Evolutionary conservation across 2,113 vertebrate species (phyloP).

Genomic region (Podilymbus podiceps): DNA sequence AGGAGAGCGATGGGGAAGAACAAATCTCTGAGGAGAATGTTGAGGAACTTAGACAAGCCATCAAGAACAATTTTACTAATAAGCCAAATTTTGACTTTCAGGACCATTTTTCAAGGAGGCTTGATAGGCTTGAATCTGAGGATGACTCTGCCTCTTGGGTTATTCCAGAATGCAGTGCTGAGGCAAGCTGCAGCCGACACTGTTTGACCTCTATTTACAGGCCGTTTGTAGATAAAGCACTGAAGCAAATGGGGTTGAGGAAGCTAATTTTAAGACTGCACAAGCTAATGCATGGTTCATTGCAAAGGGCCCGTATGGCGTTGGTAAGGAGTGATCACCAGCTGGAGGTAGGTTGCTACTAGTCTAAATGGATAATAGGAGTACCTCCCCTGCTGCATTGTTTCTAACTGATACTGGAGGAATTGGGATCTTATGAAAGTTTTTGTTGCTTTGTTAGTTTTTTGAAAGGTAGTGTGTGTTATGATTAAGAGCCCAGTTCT

Average conservation of each 20-base stretch:
- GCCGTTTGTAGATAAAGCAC: slow-evolving; percentile 98
- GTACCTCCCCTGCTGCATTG: background rate
- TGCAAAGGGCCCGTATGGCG: slow-evolving; percentile 90
- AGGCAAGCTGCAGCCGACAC: slow-evolving; percentile 73
- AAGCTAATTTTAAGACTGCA: slow-evolving; percentile 96
- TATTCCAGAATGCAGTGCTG: slow-evolving; percentile 56
- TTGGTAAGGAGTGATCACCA: slow-evolving; percentile 83
- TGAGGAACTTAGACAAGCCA: slow-evolving; percentile 40
- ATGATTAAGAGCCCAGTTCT: background rate
- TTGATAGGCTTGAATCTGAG: slow-evolving; percentile 82
- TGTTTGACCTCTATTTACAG: slow-evolving; percentile 95
- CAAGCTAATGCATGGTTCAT: slow-evolving; percentile 96
- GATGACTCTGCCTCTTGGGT: slow-evolving; percentile 82
- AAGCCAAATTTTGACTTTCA: slow-evolving; percentile 68
- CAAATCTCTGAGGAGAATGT: slow-evolving; percentile 25
- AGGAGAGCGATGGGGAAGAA: slow-evolving; percentile 85
- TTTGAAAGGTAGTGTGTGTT: background rate
- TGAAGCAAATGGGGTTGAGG: slow-evolving; percentile 98
- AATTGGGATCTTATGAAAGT: background rate
- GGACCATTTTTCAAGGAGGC: slow-evolving; percentile 66
- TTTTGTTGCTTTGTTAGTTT: background rate
- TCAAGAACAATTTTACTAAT: slow-evolving; percentile 52
- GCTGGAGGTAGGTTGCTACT: slow-evolving; percentile 83
- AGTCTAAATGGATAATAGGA: background rate
- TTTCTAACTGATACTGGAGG: background rate